Percentiles rank a stretch among this genome's conserved stretches.
Conservation (phyloP, 2,888 invertebrate species). For the Monopis laevigella region DNA sequence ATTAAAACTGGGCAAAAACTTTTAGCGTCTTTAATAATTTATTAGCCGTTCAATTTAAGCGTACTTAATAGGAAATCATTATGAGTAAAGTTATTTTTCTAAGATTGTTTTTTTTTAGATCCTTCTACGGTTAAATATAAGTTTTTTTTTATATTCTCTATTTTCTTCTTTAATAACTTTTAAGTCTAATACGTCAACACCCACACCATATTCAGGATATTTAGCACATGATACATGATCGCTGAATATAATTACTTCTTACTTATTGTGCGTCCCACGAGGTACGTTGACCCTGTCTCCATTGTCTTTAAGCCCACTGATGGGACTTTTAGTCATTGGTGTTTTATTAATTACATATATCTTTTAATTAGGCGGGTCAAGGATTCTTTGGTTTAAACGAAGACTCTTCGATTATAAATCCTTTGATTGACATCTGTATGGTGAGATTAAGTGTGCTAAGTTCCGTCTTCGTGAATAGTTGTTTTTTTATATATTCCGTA, state of each 20-base stretch:
- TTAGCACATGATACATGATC: too few relatives aligned
- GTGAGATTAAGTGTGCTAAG: not conserved
- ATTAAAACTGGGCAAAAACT: too few relatives aligned
- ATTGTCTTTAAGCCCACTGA: conserved; percentile 23
- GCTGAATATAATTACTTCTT: conserved; percentile 37
- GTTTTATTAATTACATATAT: conserved; percentile 1
- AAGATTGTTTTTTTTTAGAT: too few relatives aligned
- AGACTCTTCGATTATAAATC: not conserved
- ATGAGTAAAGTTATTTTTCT: too few relatives aligned
- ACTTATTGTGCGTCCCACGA: conserved; percentile 42
- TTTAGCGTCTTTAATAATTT: too few relatives aligned
- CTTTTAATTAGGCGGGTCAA: conserved; percentile 16
- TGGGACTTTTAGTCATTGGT: conserved; percentile 1
- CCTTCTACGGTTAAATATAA: too few relatives aligned
- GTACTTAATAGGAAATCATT: too few relatives aligned
- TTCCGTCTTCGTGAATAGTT: not conserved
- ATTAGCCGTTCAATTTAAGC: too few relatives aligned
- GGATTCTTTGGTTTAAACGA: conserved; percentile 1
- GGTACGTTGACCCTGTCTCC: conserved; percentile 36
- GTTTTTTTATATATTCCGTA: not conserved
- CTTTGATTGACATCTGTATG: not conserved
- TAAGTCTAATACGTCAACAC: too few relatives aligned
- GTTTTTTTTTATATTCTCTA: too few relatives aligned
- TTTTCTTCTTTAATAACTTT: too few relatives aligned
- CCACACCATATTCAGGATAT: too few relatives aligned